Evolutionary conservation across 2,888 invertebrate genomes (phyloP).

Genomic region (Tiliacea citrago): DNA sequence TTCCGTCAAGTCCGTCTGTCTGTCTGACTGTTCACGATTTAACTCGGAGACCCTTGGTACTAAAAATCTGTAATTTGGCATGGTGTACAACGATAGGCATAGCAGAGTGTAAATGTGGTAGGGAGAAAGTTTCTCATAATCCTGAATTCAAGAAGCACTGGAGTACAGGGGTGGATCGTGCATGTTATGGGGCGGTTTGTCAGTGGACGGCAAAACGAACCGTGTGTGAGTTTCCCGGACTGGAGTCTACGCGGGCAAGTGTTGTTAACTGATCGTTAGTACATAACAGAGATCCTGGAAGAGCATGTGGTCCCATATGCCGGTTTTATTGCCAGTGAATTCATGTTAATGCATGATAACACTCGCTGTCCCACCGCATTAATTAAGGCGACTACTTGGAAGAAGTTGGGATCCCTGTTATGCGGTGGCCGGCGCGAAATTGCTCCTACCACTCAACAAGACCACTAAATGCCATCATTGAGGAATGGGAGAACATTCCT

Average conservation of each 20-base stretch:
- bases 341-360: constrained; percentile 1
- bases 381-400: no score
- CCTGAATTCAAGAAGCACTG: no score
- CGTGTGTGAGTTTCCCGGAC: not conserved
- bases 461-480: no score
- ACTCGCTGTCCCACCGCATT: not conserved
- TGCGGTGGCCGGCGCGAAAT: no score
- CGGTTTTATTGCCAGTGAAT: not conserved
- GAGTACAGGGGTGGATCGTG: no score
- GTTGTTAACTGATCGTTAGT: not conserved
- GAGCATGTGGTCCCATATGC: not conserved
- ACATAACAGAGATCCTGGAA: not conserved
- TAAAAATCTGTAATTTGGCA: not conserved
- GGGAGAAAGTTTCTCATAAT: not conserved
- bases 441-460: no score
- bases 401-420: no score
- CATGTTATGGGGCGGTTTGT: not conserved
- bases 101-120: no score
- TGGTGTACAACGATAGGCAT: not conserved
- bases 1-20: not conserved
- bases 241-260: no score
- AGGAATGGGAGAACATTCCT: no score
- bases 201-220: not conserved
- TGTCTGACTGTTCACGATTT: not conserved
- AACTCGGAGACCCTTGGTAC: not conserved